Percentiles rank a stretch among this genome's conserved stretches.
phyloP scores from a whole-genome alignment of 2,888 invertebrate species.

The Mayetiola destructor region DNA sequence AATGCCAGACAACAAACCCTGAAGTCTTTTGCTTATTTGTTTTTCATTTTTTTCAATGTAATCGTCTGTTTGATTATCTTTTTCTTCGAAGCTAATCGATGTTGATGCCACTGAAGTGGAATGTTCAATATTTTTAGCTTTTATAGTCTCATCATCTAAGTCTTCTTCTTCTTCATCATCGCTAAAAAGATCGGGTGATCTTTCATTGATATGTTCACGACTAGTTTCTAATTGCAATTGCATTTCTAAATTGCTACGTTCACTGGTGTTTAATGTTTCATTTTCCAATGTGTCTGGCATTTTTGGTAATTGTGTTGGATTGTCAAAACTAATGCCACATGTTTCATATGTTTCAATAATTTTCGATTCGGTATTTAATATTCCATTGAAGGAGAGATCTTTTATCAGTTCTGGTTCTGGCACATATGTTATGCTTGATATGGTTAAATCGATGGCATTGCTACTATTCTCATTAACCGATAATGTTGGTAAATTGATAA shows the following conservation, averaged over 20 bases:
- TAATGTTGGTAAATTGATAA: neutral
- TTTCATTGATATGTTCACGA: constrained; percentile 24
- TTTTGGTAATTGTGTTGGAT: neutral
- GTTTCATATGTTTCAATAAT: too few relatives aligned
- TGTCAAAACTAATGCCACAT: neutral
- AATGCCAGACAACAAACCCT: constrained; percentile 51
- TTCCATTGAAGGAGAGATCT: neutral
- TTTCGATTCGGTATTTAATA: neutral
- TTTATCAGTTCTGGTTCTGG: neutral
- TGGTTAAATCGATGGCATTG: constrained; percentile 31
- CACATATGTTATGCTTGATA: constrained; percentile 19
- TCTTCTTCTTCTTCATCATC: constrained; percentile 45
- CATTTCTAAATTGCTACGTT: neutral
- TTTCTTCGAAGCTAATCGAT: neutral
- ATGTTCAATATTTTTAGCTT: constrained; percentile 10
- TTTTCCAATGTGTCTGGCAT: neutral
- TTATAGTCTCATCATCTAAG: constrained; percentile 25
- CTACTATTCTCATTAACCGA: constrained; percentile 27
- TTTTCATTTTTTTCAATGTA: constrained; percentile 9
- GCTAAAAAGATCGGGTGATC: constrained; percentile 52
- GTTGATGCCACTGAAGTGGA: neutral
- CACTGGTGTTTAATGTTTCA: neutral
- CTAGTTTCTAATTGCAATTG: neutral
- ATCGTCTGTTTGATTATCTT: neutral
- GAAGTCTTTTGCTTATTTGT: constrained; percentile 30